A percentile compares a stretch with the other conserved stretches of the same genome.
Evolutionary conservation across 2,797 vertebrate species (phyloP).

Genomic region (Alfaro cultratus): DNA sequence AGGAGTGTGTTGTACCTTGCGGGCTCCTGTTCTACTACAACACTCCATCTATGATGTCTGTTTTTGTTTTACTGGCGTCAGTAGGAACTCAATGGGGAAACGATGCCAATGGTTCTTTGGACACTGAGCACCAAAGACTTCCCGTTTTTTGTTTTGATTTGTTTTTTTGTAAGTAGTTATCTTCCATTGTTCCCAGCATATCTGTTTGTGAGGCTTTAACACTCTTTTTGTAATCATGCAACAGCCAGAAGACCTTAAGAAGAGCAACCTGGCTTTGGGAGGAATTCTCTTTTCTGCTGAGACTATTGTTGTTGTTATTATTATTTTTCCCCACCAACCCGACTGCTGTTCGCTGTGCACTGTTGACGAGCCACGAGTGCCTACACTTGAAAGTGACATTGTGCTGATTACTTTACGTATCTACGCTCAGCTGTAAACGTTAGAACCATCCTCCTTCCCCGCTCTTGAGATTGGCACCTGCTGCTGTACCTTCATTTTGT

Average conservation of each 20-base stretch:
- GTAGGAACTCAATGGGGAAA: constrained; percentile 23
- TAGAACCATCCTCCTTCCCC: not conserved
- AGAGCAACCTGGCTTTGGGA: constrained; percentile 35
- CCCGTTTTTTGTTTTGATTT: not conserved
- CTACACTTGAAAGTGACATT: constrained; percentile 65
- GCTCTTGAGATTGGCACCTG: constrained; percentile 1
- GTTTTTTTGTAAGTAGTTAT: not conserved
- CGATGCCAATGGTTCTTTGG: constrained; percentile 45
- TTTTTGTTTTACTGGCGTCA: constrained; percentile 23
- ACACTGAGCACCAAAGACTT: constrained; percentile 69
- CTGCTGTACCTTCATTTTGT: constrained; percentile 18
- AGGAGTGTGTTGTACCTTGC: constrained; percentile 32
- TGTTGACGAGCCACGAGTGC: constrained; percentile 78
- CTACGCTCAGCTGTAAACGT: constrained; percentile 34
- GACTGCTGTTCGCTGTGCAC: constrained; percentile 60
- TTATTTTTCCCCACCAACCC: constrained; percentile 12
- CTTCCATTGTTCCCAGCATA: constrained; percentile 31
- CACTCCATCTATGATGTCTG: constrained; percentile 37
- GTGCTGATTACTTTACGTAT: constrained; percentile 54
- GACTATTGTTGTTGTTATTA: not conserved
- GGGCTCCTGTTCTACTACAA: constrained; percentile 40
- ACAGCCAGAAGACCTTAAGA: constrained; percentile 36
- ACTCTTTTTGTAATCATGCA: constrained; percentile 30
- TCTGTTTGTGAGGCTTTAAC: constrained; percentile 37
- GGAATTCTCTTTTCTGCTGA: constrained; percentile 36